Percentiles rank a stretch among this genome's conserved stretches.
phyloP scores from a whole-genome alignment of 2,113 vertebrate genomes.

The Rhinichthys klamathensis region DNA sequence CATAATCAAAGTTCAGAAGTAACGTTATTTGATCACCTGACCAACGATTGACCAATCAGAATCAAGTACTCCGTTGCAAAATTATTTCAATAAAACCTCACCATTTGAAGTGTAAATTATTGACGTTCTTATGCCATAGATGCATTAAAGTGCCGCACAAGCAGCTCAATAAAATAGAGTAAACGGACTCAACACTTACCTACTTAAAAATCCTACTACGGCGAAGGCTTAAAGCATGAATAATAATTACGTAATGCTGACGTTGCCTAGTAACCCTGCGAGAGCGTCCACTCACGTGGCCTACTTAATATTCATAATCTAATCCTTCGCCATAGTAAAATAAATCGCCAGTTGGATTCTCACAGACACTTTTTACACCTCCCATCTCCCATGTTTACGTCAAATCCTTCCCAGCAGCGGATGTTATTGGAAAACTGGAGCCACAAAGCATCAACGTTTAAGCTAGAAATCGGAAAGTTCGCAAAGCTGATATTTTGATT shows the following conservation, averaged over 20 bases:
- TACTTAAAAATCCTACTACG: neutral
- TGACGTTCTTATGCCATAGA: no score
- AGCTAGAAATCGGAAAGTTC: neutral
- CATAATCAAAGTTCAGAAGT: no score
- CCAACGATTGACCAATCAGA: no score
- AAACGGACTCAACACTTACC: neutral
- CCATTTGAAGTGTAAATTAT: no score
- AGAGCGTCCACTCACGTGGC: neutral
- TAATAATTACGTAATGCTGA: neutral
- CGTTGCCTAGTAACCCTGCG: neutral
- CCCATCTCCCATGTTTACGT: conserved; percentile 53
- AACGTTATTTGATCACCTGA: no score
- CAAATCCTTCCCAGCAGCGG: conserved; percentile 48
- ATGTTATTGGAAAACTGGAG: conserved; percentile 39
- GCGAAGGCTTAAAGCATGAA: neutral
- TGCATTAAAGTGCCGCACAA: no score
- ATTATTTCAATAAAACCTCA: no score
- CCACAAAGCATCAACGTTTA: neutral
- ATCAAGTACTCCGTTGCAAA: no score
- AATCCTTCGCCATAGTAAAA: conserved; percentile 12
- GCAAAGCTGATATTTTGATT: neutral
- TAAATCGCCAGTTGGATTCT: neutral
- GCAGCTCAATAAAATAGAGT: no score
- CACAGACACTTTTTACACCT: neutral
- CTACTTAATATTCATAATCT: conserved; percentile 4